Evolutionary conservation across 1,140 invertebrate species (phyloP), one percentile per base, ranked within the genome.

Genomic region (Lepidurus couesii): DNA sequence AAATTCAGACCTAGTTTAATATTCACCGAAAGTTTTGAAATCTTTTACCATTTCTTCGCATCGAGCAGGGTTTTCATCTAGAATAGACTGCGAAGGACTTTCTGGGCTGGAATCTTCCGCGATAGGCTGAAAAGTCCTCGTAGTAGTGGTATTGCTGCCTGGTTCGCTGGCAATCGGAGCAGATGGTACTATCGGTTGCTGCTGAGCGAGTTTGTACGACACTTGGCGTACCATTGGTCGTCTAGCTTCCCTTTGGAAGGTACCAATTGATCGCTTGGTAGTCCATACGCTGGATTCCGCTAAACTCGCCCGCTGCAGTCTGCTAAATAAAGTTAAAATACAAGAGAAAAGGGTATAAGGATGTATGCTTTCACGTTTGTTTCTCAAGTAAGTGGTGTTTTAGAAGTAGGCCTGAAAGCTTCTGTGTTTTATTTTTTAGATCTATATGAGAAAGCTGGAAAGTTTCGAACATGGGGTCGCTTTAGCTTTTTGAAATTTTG

Each of bases 201-300:
- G 91, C 83, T 92, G 91, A 44, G 91, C 91, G 78, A 92, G 82
- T 83, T 93, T 93, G 83, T 93, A 93, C 73, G 92, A 93, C 77
- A 91, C 90, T 81, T 93, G 92, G 1, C 92, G 84, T 21, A 93
- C 86, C 87, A 94, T 91, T 80, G 92, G 91, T 75, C 91, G 86
- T 26, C 91, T 85, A 77, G 88, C 87, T 8, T 90, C 83, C 10
- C 89, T 47, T 65, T 43, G 47, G 13, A 34, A 65, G 6, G 53
- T 21, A 21, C 8, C 9, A 65, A 65, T n/a, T 21, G 53, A 65
- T 21, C 53, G 16, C 8, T 65, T 65, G 9, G 53, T 13, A 21
- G 16, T 65, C 9, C 8, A 65, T n/a, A 65, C 53, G 53, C 8
- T 65, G 16, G 53, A 65, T 21, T 65, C 53, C 53, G 53, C 16